Evolutionary conservation across 1,140 invertebrate species (phyloP).

Genomic region (Musca vetustissima): DNA sequence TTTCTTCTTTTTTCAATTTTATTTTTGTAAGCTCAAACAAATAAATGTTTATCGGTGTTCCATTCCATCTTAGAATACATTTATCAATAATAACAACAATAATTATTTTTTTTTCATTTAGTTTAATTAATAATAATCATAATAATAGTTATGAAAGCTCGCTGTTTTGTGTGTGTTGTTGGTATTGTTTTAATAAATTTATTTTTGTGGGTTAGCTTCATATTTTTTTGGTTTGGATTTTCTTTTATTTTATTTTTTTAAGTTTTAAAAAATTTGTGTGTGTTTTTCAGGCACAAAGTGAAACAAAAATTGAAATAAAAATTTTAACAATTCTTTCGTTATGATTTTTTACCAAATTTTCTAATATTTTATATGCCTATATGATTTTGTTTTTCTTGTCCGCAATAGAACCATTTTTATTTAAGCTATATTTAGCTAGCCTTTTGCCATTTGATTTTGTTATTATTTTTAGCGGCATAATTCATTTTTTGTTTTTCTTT

Average conservation of each 20-base stretch:
- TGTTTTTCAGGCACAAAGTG: slow-evolving; percentile 29
- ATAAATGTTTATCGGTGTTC: no score
- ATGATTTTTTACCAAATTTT: background rate
- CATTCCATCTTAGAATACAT: background rate
- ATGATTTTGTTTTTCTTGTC: background rate
- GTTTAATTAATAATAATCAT: no score
- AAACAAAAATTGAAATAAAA: slow-evolving; percentile 16
- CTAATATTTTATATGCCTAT: background rate
- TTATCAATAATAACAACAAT: background rate
- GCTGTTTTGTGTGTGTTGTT: slow-evolving; percentile 15
- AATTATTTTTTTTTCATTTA: no score
- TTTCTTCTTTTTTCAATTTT: no score
- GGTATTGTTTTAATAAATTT: background rate
- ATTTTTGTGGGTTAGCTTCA: no score
- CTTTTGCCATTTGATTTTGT: background rate
- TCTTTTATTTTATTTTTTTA: slow-evolving; percentile 3
- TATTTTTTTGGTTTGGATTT: background rate
- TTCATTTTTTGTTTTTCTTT: no score
- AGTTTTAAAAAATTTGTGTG: slow-evolving; percentile 9
- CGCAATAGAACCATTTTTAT: background rate
- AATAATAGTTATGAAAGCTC: slow-evolving; percentile 9
- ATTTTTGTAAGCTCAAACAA: no score
- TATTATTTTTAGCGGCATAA: no score
- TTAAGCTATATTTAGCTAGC: background rate
- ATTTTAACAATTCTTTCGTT: background rate